phyloP scores from a whole-genome alignment of 37 sponge, comb jelly and placozoan species.

The Spongilla lacustris region DNA sequence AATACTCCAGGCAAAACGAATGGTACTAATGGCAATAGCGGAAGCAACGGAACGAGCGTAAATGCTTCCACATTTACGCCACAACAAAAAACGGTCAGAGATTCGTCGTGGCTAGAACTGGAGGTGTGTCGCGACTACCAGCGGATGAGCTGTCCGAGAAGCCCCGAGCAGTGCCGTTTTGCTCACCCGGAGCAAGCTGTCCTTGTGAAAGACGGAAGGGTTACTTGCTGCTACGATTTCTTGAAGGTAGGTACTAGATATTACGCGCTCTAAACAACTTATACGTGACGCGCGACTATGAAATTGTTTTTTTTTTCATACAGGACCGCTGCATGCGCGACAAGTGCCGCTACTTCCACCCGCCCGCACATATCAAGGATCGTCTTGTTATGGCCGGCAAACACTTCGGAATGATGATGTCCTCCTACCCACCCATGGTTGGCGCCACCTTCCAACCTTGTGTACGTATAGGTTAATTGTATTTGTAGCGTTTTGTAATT shows the following conservation, averaged over 20 bases:
- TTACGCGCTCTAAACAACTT: no score
- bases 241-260: constrained; percentile 65
- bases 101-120: constrained; percentile 78
- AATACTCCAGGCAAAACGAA: background rate
- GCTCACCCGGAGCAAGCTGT: constrained; percentile 78
- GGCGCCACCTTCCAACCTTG: constrained; percentile 6
- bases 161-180: constrained; percentile 73
- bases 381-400: constrained; percentile 66
- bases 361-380: constrained; percentile 73
- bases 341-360: constrained; percentile 79
- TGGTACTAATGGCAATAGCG: background rate
- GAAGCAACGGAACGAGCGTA: background rate
- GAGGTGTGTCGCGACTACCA: constrained; percentile 85
- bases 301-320: background rate
- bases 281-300: no score
- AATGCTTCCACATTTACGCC: background rate
- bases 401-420: constrained; percentile 65
- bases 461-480: background rate
- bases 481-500: background rate
- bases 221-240: constrained; percentile 87
- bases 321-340: constrained; percentile 79
- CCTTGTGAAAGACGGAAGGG: constrained; percentile 51
- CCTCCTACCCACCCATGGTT: background rate
- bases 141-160: constrained; percentile 43
- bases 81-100: constrained; percentile 10